Conservation (phyloP, 1,140 invertebrate genomes). For the Neotoxoptera formosana region DNA sequence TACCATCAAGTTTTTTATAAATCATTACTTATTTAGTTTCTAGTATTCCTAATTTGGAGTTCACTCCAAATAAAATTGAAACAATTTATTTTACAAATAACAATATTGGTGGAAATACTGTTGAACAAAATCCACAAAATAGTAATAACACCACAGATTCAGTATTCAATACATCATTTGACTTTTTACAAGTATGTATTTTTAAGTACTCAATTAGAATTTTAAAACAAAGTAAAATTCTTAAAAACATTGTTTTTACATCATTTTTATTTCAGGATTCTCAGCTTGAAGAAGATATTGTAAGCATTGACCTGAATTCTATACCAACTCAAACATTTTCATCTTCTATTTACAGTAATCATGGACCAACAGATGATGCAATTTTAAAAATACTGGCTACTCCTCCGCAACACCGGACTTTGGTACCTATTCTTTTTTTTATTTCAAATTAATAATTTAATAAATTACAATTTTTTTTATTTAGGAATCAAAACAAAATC, state of each 20-base stretch:
- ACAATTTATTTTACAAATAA: slow-evolving; percentile 56
- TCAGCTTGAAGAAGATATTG: slow-evolving; percentile 33
- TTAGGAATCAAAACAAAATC: slow-evolving; percentile 33
- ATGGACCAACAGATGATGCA: slow-evolving; percentile 31
- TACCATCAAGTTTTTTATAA: neutral
- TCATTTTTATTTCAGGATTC: slow-evolving; percentile 13
- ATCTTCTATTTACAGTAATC: neutral
- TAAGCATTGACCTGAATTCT: neutral
- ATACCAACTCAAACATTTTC: slow-evolving; percentile 50
- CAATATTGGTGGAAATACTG: neutral
- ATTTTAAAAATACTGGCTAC: slow-evolving; percentile 43
- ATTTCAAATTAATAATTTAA: neutral
- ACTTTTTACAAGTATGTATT: slow-evolving; percentile 38
- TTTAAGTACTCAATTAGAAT: neutral
- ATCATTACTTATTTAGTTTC: slow-evolving; percentile 12
- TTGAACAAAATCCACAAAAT: slow-evolving; percentile 20
- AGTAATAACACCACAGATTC: neutral
- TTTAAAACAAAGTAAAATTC: neutral
- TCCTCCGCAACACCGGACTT: neutral
- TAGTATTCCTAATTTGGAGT: neutral
- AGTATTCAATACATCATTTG: slow-evolving; percentile 45
- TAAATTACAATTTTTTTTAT: neutral
- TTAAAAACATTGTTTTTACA: neutral
- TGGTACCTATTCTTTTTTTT: neutral
- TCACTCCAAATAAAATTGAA: slow-evolving; percentile 21